A percentile compares a stretch with the other conserved stretches of the same genome.
Evolutionary conservation across 2,113 vertebrate species (phyloP).

Genomic region (Menura novaehollandiae): DNA sequence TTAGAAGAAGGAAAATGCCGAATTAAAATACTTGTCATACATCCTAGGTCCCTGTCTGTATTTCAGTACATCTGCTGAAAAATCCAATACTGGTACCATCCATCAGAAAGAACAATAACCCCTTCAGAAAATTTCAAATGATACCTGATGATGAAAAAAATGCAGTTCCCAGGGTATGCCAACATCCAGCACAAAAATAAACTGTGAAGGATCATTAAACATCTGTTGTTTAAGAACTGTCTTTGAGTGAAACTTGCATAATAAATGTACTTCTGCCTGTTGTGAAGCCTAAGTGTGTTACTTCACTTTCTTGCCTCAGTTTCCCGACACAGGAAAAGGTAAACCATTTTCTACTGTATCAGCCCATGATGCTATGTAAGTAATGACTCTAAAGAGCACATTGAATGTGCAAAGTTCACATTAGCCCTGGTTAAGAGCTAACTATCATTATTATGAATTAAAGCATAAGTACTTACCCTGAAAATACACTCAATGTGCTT

Average conservation of each 20-base stretch:
- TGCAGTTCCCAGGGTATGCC: neutral
- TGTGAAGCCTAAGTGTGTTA: neutral
- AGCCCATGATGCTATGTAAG: neutral
- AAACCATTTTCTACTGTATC: neutral
- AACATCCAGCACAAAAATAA: neutral
- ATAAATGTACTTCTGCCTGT: neutral
- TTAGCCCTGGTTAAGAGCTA: neutral
- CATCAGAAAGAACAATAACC: neutral
- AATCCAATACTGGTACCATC: neutral
- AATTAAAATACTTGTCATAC: neutral
- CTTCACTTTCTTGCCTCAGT: neutral
- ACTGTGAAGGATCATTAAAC: neutral
- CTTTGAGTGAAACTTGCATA: neutral
- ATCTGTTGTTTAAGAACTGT: neutral
- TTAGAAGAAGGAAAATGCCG: neutral
- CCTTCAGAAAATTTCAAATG: neutral
- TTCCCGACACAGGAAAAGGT: neutral
- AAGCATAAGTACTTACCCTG: neutral
- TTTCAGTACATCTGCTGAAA: neutral
- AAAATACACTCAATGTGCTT: neutral
- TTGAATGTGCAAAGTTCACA: neutral
- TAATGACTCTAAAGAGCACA: neutral
- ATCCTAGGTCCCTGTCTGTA: neutral
- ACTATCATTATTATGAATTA: neutral
- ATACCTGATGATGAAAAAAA: neutral